phyloP scores from a whole-genome alignment of 2,888 invertebrate species.

The Clitarchus hookeri region DNA sequence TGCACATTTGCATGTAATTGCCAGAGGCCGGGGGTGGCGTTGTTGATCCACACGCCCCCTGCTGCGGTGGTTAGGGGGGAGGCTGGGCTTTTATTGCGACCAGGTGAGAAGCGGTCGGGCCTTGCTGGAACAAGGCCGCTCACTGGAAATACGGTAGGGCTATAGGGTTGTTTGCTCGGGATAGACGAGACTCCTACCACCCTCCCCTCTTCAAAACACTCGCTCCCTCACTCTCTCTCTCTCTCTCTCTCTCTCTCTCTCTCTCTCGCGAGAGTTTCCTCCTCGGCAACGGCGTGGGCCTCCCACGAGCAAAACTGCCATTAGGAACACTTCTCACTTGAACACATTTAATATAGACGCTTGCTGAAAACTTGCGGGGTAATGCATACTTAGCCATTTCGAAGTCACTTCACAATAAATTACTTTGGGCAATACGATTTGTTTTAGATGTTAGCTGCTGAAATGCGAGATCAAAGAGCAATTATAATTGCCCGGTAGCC shows the following conservation, averaged over 20 bases:
- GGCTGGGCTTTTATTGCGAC: slow-evolving; percentile 15
- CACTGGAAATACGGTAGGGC: not conserved
- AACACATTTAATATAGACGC: too few relatives aligned
- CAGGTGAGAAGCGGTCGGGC: slow-evolving; percentile 16
- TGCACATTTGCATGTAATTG: slow-evolving; percentile 24
- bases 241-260: not conserved
- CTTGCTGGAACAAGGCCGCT: not conserved
- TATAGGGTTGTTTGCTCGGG: not conserved
- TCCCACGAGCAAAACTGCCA: too few relatives aligned
- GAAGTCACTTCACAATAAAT: too few relatives aligned
- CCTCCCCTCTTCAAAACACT: not conserved
- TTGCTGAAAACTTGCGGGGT: too few relatives aligned
- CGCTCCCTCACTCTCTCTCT: not conserved
- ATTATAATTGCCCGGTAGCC: too few relatives aligned
- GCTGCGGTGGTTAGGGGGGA: not conserved
- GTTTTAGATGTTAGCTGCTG: too few relatives aligned
- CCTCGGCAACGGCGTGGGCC: too few relatives aligned
- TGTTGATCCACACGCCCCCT: not conserved
- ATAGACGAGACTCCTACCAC: not conserved
- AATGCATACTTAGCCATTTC: too few relatives aligned
- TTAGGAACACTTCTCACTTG: too few relatives aligned
- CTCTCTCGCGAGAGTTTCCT: not conserved
- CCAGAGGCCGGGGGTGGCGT: not conserved
- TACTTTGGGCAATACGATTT: too few relatives aligned
- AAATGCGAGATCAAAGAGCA: too few relatives aligned